Conservation (phyloP, 2,113 vertebrate genomes). For the Erythrocercus mccallii region DNA sequence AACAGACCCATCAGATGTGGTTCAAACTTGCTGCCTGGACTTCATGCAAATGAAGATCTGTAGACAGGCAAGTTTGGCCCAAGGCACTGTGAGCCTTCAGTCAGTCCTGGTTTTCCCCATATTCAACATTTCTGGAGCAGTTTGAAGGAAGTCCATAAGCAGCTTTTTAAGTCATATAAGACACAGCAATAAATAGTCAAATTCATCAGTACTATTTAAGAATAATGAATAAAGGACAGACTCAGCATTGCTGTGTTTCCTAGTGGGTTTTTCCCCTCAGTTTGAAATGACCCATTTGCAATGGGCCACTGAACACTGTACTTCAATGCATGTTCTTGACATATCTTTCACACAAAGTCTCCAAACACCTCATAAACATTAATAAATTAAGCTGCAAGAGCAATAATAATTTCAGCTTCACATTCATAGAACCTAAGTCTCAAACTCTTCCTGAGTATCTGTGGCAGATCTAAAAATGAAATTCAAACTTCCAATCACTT, state of each 20-base stretch:
- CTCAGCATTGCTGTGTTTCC: not conserved
- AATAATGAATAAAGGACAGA: not conserved
- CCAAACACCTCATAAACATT: not conserved
- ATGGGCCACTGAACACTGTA: not conserved
- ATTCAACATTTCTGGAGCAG: not conserved
- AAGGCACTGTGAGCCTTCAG: not conserved
- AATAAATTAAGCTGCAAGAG: not conserved
- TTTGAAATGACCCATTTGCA: not conserved
- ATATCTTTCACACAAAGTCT: not conserved
- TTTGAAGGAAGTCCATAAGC: not conserved
- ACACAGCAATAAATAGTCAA: not conserved
- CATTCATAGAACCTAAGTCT: not conserved
- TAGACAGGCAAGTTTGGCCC: not conserved
- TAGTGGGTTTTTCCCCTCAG: not conserved
- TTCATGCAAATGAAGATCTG: not conserved
- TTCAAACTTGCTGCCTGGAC: not conserved
- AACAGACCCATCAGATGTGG: not conserved
- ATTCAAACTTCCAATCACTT: not conserved
- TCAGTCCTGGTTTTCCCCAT: not conserved
- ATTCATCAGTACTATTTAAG: not conserved
- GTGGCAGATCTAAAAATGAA: conserved; percentile 5
- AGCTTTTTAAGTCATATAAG: not conserved
- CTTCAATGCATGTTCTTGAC: not conserved
- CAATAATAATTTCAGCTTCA: not conserved
- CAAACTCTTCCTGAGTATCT: not conserved